These are phyloP conservation scores for Coregonus sp. DNA, from an alignment of 2,797 vertebrate genomes.

Conservation along the genomic window DNA sequence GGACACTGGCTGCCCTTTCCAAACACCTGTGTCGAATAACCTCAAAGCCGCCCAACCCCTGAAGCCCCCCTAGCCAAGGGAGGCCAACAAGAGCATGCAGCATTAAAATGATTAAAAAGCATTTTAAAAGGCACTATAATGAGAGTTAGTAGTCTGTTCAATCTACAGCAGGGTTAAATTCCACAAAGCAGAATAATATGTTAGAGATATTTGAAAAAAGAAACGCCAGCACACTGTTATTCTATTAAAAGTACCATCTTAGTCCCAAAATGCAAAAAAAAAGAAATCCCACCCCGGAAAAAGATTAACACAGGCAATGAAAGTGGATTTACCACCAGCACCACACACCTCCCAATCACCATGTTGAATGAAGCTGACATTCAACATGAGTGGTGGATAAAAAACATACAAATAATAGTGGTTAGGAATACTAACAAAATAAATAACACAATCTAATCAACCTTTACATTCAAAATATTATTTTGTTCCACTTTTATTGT, in stretches of 20 bases:
- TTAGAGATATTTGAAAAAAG: neutral
- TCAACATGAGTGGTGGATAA: no score
- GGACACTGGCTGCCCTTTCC: conserved; percentile 8
- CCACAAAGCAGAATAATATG: neutral
- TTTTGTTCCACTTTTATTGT: neutral
- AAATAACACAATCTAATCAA: neutral
- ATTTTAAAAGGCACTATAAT: neutral
- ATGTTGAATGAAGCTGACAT: no score
- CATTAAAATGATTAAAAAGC: neutral
- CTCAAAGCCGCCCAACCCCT: neutral
- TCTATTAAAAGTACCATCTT: no score
- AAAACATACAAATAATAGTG: neutral
- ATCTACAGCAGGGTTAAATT: neutral
- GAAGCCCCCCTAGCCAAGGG: neutral
- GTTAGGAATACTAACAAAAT: neutral
- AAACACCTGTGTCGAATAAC: neutral
- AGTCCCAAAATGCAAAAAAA: no score
- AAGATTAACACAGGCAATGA: no score
- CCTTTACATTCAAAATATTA: neutral
- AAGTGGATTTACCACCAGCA: no score
- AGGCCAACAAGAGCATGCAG: neutral
- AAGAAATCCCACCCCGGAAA: no score
- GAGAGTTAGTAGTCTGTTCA: neutral
- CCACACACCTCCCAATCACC: no score
- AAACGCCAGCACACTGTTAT: neutral